Conservation (phyloP, 2,797 vertebrate genomes). For the Bradypus variegatus region DNA sequence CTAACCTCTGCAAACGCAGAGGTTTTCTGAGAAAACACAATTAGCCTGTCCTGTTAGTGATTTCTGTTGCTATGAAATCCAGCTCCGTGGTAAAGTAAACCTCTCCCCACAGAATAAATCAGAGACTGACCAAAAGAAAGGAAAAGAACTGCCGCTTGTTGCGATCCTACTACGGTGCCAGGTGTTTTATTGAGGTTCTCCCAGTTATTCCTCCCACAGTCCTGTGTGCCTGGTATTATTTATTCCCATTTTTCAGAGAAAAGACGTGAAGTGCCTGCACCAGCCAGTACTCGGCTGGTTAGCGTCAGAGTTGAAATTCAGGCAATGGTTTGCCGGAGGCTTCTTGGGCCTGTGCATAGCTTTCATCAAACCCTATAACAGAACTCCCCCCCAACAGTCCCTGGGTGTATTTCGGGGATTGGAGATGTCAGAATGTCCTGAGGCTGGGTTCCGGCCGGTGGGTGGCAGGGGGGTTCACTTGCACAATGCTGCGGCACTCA, state of each 20-base stretch:
- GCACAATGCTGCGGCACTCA: not conserved
- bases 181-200: not conserved
- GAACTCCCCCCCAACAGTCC: not conserved
- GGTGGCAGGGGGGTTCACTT: not conserved
- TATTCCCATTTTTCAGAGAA: not conserved
- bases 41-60: not conserved
- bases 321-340: fast-evolving
- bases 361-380: not conserved
- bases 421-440: not conserved
- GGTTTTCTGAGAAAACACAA: not conserved
- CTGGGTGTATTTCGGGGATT: not conserved
- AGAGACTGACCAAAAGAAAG: not conserved
- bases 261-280: not conserved
- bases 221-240: not conserved
- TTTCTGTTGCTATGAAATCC: not conserved
- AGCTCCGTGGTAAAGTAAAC: not conserved
- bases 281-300: not conserved
- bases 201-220: not conserved
- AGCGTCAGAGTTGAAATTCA: not conserved
- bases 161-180: not conserved
- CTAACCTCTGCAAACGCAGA: not conserved
- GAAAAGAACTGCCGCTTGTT: not conserved
- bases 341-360: not conserved
- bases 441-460: not conserved
- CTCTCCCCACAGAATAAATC: not conserved